Conservation (phyloP, 2,797 vertebrate genomes). For the Chloroceryle inda region DNA sequence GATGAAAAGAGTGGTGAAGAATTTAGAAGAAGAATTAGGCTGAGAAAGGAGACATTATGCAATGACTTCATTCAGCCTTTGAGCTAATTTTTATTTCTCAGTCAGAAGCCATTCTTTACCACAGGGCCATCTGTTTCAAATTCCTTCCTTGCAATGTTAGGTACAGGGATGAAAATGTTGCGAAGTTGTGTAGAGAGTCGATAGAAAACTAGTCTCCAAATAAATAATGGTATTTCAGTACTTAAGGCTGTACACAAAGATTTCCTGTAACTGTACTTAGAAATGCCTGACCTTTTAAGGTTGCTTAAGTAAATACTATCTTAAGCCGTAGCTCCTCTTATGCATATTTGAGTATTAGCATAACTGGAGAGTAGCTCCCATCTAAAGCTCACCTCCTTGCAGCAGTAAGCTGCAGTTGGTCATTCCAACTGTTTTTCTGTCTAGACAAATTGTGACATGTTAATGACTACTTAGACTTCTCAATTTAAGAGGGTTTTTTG, state of each 20-base stretch:
- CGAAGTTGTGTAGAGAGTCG: background rate
- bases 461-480: background rate
- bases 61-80: constrained; percentile 7
- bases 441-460: background rate
- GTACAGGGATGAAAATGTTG: background rate
- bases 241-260: background rate
- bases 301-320: background rate
- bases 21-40: too few species aligned
- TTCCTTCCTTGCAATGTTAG: background rate
- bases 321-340: background rate
- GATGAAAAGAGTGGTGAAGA: background rate
- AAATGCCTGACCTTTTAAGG: background rate
- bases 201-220: background rate
- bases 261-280: background rate
- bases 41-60: background rate
- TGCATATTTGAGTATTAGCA: background rate
- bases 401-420: background rate
- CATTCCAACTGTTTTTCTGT: background rate
- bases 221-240: background rate
- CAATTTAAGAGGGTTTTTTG: background rate
- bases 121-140: constrained; percentile 24
- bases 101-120: constrained; percentile 33
- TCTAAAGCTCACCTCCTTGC: background rate
- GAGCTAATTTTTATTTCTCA: constrained; percentile 43
- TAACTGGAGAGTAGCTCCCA: background rate